Percentiles rank a stretch among this genome's conserved stretches.
Evolutionary conservation across 1,140 invertebrate species (phyloP).

Genomic region (Heterodera carotae): DNA sequence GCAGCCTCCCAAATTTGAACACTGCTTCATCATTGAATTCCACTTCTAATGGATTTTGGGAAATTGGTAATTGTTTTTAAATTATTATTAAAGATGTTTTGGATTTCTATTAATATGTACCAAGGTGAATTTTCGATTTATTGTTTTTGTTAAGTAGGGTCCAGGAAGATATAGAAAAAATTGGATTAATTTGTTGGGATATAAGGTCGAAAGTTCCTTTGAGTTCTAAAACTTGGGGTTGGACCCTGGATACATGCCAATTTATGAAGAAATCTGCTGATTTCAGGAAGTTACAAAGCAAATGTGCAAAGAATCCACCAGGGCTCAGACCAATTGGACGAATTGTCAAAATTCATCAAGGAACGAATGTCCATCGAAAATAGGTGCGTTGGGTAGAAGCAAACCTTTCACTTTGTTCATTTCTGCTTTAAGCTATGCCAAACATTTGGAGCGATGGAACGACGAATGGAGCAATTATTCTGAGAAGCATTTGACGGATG

Average conservation of each 20-base stretch:
- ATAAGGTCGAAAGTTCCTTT: no score
- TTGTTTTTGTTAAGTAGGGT: no score
- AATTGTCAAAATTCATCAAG: constrained; percentile 55
- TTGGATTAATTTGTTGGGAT: no score
- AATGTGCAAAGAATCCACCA: constrained; percentile 59
- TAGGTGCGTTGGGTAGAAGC: background rate
- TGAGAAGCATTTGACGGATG: constrained; percentile 35
- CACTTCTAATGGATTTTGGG: constrained; percentile 33
- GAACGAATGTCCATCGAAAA: constrained; percentile 58
- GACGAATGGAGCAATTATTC: constrained; percentile 54
- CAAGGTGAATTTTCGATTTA: no score
- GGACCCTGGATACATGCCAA: background rate
- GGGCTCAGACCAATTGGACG: constrained; percentile 62
- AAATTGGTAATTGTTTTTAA: constrained; percentile 30
- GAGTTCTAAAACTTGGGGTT: no score
- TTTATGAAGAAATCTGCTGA: background rate
- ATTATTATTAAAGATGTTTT: no score
- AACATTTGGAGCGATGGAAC: constrained; percentile 54
- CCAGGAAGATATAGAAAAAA: no score
- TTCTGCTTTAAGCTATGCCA: constrained; percentile 53
- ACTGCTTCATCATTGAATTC: background rate
- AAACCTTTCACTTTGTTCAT: background rate
- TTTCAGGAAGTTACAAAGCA: constrained; percentile 57
- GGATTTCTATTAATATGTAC: no score
- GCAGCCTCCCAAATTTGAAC: constrained; percentile 11